Conservation (phyloP, 2,113 vertebrate species). For the Pheucticus melanocephalus region DNA sequence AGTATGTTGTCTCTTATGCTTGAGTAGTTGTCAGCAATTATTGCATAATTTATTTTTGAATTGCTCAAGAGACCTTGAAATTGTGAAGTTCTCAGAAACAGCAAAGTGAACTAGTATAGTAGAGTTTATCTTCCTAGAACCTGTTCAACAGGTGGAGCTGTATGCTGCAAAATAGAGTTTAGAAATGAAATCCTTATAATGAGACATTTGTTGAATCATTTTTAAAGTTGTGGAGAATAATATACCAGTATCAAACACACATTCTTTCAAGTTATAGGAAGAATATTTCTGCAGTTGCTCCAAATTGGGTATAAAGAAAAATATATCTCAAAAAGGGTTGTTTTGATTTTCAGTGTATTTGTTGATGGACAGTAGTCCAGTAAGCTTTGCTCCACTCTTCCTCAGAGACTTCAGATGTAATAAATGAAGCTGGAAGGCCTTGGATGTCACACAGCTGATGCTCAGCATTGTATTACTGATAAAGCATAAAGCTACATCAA, state of each 20-base stretch:
- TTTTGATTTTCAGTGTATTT: neutral
- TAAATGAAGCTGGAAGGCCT: neutral
- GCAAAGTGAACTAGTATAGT: neutral
- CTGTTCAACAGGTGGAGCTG: conserved; percentile 42
- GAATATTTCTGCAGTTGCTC: neutral
- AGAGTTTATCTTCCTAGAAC: conserved; percentile 1
- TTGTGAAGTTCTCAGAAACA: neutral
- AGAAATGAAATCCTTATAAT: neutral
- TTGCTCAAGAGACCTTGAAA: neutral
- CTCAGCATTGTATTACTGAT: neutral
- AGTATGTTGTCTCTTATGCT: neutral
- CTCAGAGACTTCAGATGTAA: neutral
- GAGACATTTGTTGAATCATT: neutral
- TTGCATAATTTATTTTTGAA: neutral
- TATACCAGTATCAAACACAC: neutral
- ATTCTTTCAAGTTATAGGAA: neutral
- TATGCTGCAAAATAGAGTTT: neutral
- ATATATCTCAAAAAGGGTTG: neutral
- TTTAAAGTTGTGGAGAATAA: neutral
- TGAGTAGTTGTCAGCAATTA: neutral
- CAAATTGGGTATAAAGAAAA: neutral
- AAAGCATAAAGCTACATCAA: neutral
- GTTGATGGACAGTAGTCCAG: neutral
- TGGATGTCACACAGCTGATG: conserved; percentile 6
- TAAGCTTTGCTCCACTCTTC: neutral